Evolutionary conservation across 2,113 vertebrate species (phyloP).

Genomic region (Epinephelus cyanopodus): DNA sequence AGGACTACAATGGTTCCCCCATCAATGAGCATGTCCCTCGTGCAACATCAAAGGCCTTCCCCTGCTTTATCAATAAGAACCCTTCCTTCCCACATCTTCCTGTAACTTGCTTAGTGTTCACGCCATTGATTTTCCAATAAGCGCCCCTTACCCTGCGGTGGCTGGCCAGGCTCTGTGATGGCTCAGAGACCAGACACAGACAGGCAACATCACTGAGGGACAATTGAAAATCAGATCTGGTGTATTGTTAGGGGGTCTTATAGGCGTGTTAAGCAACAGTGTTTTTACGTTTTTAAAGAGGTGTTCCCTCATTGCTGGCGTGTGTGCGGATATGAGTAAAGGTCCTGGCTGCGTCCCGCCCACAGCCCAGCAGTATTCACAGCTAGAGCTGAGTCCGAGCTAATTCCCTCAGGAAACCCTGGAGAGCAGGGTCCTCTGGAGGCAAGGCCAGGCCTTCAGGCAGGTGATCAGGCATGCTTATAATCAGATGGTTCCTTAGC

Average conservation of each 20-base stretch:
- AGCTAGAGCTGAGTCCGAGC: constrained; percentile 60
- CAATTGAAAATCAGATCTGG: constrained; percentile 69
- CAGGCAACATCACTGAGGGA: constrained; percentile 71
- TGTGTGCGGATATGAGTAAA: constrained; percentile 26
- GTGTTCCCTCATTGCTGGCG: constrained; percentile 23
- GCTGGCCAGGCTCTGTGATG: constrained; percentile 79
- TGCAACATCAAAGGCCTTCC: constrained; percentile 96
- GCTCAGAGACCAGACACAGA: constrained; percentile 76
- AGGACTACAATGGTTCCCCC: constrained; percentile 92
- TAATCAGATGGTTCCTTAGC: constrained; percentile 82
- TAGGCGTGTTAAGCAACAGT: constrained; percentile 43
- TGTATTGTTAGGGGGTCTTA: constrained; percentile 57
- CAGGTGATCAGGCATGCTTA: constrained; percentile 82
- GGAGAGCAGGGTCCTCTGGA: constrained; percentile 73
- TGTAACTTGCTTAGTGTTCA: constrained; percentile 99
- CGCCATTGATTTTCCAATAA: constrained; percentile 99
- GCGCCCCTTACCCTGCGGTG: constrained; percentile 95
- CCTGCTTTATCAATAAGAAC: constrained; percentile 96
- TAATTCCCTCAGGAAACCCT: constrained; percentile 77
- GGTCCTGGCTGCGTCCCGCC: constrained; percentile 24
- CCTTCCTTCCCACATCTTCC: constrained; percentile 96
- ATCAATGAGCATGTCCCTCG: constrained; percentile 95
- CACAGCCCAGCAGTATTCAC: constrained; percentile 39
- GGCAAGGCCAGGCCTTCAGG: constrained; percentile 67
- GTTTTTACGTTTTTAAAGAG: constrained; percentile 47